These are phyloP conservation scores for Valencia hispanica DNA, from an alignment of 2,797 vertebrate genomes.

Conservation along the genomic window DNA sequence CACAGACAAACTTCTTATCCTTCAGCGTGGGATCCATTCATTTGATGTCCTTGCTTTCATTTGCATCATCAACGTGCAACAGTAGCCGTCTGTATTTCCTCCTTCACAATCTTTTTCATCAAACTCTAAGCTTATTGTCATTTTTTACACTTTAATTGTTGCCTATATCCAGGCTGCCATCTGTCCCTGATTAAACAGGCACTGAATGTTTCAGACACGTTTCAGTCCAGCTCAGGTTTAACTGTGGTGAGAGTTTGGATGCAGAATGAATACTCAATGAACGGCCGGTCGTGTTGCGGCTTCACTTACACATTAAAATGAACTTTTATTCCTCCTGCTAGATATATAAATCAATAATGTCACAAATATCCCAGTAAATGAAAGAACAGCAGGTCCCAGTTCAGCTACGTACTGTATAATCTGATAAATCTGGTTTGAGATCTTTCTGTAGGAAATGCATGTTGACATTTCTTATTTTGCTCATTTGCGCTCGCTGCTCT, in stretches of 20 bases:
- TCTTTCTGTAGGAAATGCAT: constrained; percentile 5
- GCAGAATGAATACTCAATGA: neutral
- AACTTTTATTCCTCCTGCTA: neutral
- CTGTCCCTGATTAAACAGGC: constrained; percentile 37
- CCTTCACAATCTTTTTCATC: neutral
- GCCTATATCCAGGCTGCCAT: constrained; percentile 22
- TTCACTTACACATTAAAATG: constrained; percentile 27
- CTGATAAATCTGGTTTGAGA: neutral
- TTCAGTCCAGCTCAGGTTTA: constrained; percentile 31
- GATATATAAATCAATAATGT: neutral
- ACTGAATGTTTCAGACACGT: constrained; percentile 19
- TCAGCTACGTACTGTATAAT: neutral
- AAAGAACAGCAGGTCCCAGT: neutral
- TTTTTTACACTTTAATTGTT: constrained; percentile 18
- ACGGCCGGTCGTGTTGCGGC: neutral
- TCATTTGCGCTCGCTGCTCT: constrained; percentile 1
- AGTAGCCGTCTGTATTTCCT: neutral
- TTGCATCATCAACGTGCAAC: neutral
- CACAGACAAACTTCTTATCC: constrained; percentile 11
- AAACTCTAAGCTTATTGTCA: constrained; percentile 12
- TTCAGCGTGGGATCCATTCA: neutral
- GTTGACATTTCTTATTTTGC: constrained; percentile 19
- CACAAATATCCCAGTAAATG: constrained; percentile 1
- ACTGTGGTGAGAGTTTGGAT: constrained; percentile 11
- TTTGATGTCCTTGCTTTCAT: neutral